Percentiles rank a stretch among this genome's conserved stretches.
Conservation (phyloP, 2,113 vertebrate genomes). For the Psephotus haematonotus region DNA sequence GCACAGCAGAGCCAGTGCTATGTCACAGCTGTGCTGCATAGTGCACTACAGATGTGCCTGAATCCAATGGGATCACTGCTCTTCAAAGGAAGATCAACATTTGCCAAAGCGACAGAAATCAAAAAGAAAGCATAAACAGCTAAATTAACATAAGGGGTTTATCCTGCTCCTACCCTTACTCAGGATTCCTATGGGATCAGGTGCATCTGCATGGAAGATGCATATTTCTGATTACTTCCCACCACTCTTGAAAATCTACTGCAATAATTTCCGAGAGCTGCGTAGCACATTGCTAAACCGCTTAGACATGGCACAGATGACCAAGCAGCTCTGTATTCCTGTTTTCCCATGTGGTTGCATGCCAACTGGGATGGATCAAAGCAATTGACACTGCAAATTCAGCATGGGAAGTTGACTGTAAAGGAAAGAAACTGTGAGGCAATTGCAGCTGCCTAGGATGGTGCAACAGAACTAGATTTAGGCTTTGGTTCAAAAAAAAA, state of each 20-base stretch:
- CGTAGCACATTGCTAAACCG: neutral
- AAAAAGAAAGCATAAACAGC: neutral
- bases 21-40: neutral
- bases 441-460: neutral
- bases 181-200: neutral
- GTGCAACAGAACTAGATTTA: neutral
- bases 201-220: neutral
- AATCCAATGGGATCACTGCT: neutral
- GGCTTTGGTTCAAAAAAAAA: neutral
- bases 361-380: neutral
- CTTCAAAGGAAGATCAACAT: neutral
- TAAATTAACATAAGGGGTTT: neutral
- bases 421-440: neutral
- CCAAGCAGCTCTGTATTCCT: neutral
- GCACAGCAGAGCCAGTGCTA: rapidly evolving
- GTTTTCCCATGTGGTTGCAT: neutral
- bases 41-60: neutral
- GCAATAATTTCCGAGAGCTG: neutral
- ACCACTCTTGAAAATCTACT: neutral
- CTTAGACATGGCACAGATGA: neutral
- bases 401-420: neutral
- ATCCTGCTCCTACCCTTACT: neutral
- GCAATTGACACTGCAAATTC: neutral
- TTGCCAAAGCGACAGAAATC: neutral
- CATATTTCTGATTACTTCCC: neutral